phyloP scores from a whole-genome alignment of 2,797 vertebrate species.

The Coregonus ussuriensis region DNA sequence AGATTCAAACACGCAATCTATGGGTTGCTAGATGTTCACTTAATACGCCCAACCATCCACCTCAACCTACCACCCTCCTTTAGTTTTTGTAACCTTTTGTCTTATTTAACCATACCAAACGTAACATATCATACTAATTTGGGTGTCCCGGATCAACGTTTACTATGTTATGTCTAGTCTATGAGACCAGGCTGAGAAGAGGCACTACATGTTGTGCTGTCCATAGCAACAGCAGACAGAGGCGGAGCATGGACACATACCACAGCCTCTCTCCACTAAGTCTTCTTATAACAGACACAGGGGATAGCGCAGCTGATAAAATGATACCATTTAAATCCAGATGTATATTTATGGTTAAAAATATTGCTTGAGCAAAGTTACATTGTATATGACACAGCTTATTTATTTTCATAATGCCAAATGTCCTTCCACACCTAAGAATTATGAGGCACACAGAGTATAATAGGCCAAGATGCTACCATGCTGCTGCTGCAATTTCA shows the following conservation, averaged over 20 bases:
- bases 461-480: constrained; percentile 33
- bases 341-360: constrained; percentile 68
- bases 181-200: constrained; percentile 62
- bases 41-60: too few relatives aligned
- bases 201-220: constrained; percentile 23
- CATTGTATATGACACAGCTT: constrained; percentile 41
- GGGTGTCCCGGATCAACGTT: constrained; percentile 52
- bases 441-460: constrained; percentile 28
- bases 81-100: too few relatives aligned
- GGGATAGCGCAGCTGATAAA: constrained; percentile 63
- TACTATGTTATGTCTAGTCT: constrained; percentile 59
- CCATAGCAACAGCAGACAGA: constrained; percentile 34
- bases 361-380: constrained; percentile 58
- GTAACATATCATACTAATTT: too few relatives aligned
- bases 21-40: too few relatives aligned
- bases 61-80: too few relatives aligned
- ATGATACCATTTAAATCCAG: not conserved
- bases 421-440: constrained; percentile 38
- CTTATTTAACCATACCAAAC: too few relatives aligned
- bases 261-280: constrained; percentile 8
- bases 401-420: constrained; percentile 23
- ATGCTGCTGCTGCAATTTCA: constrained; percentile 22
- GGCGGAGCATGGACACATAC: constrained; percentile 25
- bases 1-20: too few relatives aligned
- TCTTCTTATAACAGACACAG: not conserved